phyloP scores from a whole-genome alignment of 2,888 invertebrate genomes.

The Hydraecia micacea region DNA sequence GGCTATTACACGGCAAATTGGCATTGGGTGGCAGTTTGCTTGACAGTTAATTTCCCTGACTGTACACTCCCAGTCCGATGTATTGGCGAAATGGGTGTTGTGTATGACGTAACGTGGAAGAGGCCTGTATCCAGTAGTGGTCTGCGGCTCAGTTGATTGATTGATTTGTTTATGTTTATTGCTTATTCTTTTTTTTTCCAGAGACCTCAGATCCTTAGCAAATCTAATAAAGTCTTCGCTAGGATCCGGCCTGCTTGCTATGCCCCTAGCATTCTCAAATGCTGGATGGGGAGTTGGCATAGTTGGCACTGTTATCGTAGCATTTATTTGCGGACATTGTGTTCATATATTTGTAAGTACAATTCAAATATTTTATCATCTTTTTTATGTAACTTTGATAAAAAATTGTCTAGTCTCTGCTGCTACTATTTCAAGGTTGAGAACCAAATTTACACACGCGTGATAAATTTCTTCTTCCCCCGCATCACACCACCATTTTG shows the following conservation, averaged over 20 bases:
- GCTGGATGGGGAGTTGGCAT: slow-evolving; percentile 92
- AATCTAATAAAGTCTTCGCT: slow-evolving; percentile 89
- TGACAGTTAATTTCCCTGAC: background rate
- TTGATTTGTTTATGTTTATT: background rate
- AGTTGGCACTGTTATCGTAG: slow-evolving; percentile 86
- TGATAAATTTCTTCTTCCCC: too few species aligned
- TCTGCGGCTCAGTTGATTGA: background rate
- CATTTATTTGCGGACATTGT: slow-evolving; percentile 85
- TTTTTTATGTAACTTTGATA: slow-evolving; percentile 8
- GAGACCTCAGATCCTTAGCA: slow-evolving; percentile 84
- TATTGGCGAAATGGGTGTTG: background rate
- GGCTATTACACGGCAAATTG: background rate
- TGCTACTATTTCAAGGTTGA: background rate
- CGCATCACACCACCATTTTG: background rate
- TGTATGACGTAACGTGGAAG: slow-evolving; percentile 2
- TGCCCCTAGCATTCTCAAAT: slow-evolving; percentile 93
- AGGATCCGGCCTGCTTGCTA: slow-evolving; percentile 93
- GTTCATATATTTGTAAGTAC: slow-evolving; percentile 87
- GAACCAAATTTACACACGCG: background rate
- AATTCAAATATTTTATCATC: slow-evolving; percentile 9
- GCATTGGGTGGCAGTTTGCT: background rate
- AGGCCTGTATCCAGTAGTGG: background rate
- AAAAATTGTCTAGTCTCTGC: background rate
- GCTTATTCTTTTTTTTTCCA: slow-evolving; percentile 68
- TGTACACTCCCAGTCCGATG: background rate